A percentile compares a stretch with the other conserved stretches of the same genome.
Conservation (phyloP, 2,888 invertebrate genomes). For the Muscina levida region DNA sequence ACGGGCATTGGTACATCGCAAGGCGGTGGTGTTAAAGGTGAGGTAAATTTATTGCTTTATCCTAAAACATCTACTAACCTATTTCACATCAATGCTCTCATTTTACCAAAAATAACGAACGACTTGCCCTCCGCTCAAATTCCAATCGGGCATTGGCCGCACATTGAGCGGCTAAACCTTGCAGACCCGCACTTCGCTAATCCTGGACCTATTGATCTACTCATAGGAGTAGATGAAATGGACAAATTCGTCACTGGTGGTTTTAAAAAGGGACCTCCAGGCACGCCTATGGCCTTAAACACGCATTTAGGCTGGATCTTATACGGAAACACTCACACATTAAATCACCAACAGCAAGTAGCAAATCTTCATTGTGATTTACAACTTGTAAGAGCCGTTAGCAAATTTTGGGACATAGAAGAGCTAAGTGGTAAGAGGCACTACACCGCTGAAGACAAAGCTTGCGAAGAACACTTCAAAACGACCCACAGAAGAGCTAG, state of each 20-base stretch:
- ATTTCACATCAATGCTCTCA: constrained; percentile 40
- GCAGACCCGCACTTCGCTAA: constrained; percentile 41
- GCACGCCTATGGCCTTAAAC: too few relatives aligned
- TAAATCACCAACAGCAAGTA: too few relatives aligned
- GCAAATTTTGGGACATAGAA: constrained; percentile 60
- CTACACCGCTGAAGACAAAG: constrained; percentile 48
- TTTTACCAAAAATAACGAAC: constrained; percentile 49
- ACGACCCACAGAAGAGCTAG: constrained; percentile 3
- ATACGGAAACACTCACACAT: too few relatives aligned
- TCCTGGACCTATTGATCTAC: constrained; percentile 38
- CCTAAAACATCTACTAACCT: background rate
- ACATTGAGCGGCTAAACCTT: constrained; percentile 42
- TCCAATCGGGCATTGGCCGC: background rate
- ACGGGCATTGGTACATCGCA: constrained; percentile 46
- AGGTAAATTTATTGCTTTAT: too few relatives aligned
- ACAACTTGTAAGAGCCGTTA: constrained; percentile 48
- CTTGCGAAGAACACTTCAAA: constrained; percentile 49
- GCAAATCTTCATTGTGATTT: too few relatives aligned
- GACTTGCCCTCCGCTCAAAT: constrained; percentile 41
- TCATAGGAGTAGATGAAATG: constrained; percentile 49
- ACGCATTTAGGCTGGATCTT: constrained; percentile 62
- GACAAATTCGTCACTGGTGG: constrained; percentile 40
- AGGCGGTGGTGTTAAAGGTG: too few relatives aligned
- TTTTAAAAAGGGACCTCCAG: too few relatives aligned
- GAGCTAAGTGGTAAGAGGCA: constrained; percentile 21